phyloP scores from a whole-genome alignment of 2,888 invertebrate genomes.

The Mystacides longicornis region DNA sequence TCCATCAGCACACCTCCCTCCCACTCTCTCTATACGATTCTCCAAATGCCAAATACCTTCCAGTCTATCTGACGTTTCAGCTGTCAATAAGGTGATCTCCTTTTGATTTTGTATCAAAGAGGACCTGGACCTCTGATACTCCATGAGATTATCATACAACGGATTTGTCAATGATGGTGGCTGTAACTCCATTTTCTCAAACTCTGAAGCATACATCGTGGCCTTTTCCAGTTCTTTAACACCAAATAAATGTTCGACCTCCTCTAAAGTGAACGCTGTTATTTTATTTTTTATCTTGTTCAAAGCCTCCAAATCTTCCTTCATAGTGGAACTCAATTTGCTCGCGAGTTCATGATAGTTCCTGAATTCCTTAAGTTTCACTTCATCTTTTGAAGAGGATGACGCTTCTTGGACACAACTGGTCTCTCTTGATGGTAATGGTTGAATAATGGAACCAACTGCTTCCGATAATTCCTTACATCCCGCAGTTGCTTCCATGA shows the following conservation, averaged over 20 bases:
- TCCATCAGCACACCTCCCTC: slow-evolving; percentile 19
- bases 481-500: slow-evolving; percentile 4
- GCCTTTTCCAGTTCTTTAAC: slow-evolving; percentile 20
- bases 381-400: background rate
- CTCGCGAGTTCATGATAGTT: background rate
- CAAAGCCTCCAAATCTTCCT: background rate
- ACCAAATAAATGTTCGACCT: slow-evolving; percentile 21
- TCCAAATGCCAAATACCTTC: slow-evolving; percentile 17
- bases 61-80: slow-evolving; percentile 15
- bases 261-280: slow-evolving; percentile 21
- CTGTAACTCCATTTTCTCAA: slow-evolving; percentile 22
- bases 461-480: slow-evolving; percentile 15
- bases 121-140: slow-evolving; percentile 22
- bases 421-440: slow-evolving; percentile 9
- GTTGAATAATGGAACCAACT: slow-evolving; percentile 9
- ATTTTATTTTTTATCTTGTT: background rate
- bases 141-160: slow-evolving; percentile 21
- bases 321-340: background rate
- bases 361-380: background rate
- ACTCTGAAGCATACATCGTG: slow-evolving; percentile 15
- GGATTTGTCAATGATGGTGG: slow-evolving; percentile 17
- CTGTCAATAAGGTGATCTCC: slow-evolving; percentile 11
- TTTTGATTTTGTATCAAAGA: slow-evolving; percentile 16
- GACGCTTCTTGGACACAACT: background rate
- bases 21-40: slow-evolving; percentile 10